Conservation (phyloP, 2,888 invertebrate genomes). For the Drosophila putrida region DNA sequence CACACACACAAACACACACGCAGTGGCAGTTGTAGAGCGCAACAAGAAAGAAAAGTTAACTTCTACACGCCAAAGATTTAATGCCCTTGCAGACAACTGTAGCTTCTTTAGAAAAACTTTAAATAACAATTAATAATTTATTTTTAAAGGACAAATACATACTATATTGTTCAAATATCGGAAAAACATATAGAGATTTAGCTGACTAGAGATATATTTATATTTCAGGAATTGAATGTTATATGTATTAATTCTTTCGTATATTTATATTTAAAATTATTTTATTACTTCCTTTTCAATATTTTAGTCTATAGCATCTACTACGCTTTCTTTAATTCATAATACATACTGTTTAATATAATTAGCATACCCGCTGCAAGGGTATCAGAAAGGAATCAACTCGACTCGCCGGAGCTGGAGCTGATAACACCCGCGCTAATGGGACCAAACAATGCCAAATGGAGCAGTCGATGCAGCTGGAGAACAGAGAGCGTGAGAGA, state of each 20-base stretch:
- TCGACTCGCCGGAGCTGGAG: constrained; percentile 62
- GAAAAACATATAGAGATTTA: no score
- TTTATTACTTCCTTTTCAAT: no score
- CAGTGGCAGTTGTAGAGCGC: constrained; percentile 6
- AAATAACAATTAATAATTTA: no score
- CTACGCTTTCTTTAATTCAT: no score
- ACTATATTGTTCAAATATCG: no score
- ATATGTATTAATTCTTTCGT: no score
- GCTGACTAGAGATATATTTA: no score
- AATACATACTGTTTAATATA: no score
- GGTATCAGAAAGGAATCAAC: constrained; percentile 72
- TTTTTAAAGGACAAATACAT: no score
- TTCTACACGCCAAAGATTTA: neutral
- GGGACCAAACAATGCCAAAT: constrained; percentile 83
- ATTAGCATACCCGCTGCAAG: neutral
- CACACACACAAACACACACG: constrained; percentile 3
- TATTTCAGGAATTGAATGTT: no score
- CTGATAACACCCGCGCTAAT: constrained; percentile 84
- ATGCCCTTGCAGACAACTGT: neutral
- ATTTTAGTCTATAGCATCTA: no score
- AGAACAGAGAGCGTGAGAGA: constrained; percentile 17
- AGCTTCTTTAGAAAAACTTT: neutral
- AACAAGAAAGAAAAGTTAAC: constrained; percentile 3
- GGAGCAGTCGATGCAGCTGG: constrained; percentile 58
- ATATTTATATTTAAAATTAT: no score